Base-by-base conservation (phyloP, 2,888 invertebrate genomes). In the Caenorhabditis sinica region DNA sequence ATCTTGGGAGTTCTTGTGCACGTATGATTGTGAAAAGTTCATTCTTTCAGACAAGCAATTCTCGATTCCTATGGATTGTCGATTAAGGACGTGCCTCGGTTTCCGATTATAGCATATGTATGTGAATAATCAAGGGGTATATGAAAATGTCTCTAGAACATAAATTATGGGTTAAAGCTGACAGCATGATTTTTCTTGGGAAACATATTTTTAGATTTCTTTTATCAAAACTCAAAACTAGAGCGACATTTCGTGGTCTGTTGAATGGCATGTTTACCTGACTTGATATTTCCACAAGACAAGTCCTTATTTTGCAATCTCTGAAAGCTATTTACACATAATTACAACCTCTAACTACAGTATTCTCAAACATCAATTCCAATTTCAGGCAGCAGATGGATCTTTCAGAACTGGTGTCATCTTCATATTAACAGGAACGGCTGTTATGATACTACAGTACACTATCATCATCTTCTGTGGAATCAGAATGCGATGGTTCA, bases 51-150 rank as follows among this genome's bases (percentile, higher is more conserved):
- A 36, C 9, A 33, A 13, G 33, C 28, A 17, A 49, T 65, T 40
- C 65, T 65, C 23, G 45, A 45, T 2, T 45, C 65, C 1, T 65
- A 65, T 65, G 65, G 65, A 25, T 28, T 65, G 6, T 23, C 65
- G 8, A 65, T 65, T 28, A 65, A 65, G 45, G 65, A 65, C 15
- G 65, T 65, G 9, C 45, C 65, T 28, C 23, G 65, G 5, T 65
- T 65, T 65, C 45, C 65, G 9, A 65, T 65, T 45, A 45, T 65
- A 33, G 65, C 65, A 15, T 65, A 45, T 25, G 65, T 65, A 65
- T 28, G 65, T 45, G 13, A n/a, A 23, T 23, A 61, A 40, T 61
- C 17, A 40, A 11, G 8, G n/a, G 15, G 33, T 60, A 11, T n/a
- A 13, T 25, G 20, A 11, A 56, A 56, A 28, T 56, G 15, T 56